phyloP scores from a whole-genome alignment of 2,797 vertebrate genomes.

The Enteromius treurensis region DNA sequence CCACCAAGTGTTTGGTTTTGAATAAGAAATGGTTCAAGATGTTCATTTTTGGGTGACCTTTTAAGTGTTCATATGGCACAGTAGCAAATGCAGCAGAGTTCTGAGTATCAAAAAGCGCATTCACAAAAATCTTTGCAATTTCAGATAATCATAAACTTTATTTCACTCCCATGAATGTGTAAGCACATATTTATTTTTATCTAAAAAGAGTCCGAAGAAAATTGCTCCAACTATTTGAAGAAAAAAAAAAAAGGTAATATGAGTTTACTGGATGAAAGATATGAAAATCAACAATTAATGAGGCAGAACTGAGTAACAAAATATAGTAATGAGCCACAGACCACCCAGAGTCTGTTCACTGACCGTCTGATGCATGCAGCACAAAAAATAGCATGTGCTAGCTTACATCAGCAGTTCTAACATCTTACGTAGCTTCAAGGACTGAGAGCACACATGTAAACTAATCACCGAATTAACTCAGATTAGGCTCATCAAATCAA shows the following conservation, averaged over 20 bases:
- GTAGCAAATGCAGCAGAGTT: not conserved
- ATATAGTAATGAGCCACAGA: not conserved
- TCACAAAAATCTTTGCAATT: not conserved
- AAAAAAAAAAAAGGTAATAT: not conserved
- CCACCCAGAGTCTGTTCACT: not conserved
- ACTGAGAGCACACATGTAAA: not conserved
- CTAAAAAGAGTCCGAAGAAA: not conserved
- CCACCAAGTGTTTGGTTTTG: not conserved
- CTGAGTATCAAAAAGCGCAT: not conserved
- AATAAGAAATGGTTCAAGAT: not conserved
- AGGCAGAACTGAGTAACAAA: not conserved
- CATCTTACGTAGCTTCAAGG: not conserved
- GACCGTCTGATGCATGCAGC: not conserved
- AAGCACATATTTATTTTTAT: not conserved
- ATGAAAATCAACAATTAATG: constrained; percentile 4
- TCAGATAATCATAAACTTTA: not conserved
- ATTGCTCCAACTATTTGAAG: not conserved
- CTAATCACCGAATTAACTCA: not conserved
- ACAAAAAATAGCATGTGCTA: not conserved
- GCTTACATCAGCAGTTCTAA: not conserved
- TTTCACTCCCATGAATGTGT: not conserved
- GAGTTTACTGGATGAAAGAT: not conserved
- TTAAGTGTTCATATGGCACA: not conserved
- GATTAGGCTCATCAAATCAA: no score
- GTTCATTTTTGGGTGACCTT: not conserved